Percentiles rank a stretch among this genome's conserved stretches.
Evolutionary conservation across 1,140 invertebrate species (phyloP).

Genomic region (Stegodyphus dumicola): DNA sequence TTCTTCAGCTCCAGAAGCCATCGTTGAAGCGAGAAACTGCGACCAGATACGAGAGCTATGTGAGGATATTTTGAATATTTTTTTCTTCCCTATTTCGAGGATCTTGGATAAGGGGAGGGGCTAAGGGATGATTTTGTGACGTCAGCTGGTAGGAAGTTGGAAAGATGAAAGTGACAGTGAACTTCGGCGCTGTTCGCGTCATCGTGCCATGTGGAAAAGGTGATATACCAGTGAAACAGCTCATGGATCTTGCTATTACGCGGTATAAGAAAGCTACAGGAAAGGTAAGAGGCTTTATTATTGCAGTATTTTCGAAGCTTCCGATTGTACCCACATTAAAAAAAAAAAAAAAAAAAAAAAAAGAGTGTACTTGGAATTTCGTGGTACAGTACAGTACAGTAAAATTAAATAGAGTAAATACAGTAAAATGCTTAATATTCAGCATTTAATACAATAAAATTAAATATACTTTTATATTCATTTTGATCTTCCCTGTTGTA

Average conservation of each 20-base stretch:
- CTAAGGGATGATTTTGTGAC: conserved; percentile 46
- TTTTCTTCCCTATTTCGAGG: conserved; percentile 6
- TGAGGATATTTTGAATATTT: conserved; percentile 47
- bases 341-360: too few species aligned
- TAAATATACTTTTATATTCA: too few species aligned
- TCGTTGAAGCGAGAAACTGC: conserved; percentile 7
- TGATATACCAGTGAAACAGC: conserved; percentile 88
- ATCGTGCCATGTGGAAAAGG: conserved; percentile 96
- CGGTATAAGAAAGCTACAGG: conserved; percentile 95
- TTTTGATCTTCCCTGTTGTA: too few species aligned
- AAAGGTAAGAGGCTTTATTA: conserved; percentile 77
- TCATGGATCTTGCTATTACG: conserved; percentile 89
- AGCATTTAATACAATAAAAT: too few species aligned
- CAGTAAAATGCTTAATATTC: too few species aligned
- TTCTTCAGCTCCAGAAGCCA: not conserved
- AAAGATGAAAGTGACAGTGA: conserved; percentile 97
- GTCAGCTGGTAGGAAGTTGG: conserved; percentile 40
- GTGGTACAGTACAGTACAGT: too few species aligned
- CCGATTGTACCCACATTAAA: too few species aligned
- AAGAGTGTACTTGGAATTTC: too few species aligned
- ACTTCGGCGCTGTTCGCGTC: conserved; percentile 92
- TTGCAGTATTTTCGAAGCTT: too few species aligned
- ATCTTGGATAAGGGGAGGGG: conserved; percentile 30
- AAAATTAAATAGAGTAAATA: too few species aligned
- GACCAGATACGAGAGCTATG: conserved; percentile 29